phyloP scores from a whole-genome alignment of 2,113 vertebrate genomes.

The Leptobrachium ailaonicum region DNA sequence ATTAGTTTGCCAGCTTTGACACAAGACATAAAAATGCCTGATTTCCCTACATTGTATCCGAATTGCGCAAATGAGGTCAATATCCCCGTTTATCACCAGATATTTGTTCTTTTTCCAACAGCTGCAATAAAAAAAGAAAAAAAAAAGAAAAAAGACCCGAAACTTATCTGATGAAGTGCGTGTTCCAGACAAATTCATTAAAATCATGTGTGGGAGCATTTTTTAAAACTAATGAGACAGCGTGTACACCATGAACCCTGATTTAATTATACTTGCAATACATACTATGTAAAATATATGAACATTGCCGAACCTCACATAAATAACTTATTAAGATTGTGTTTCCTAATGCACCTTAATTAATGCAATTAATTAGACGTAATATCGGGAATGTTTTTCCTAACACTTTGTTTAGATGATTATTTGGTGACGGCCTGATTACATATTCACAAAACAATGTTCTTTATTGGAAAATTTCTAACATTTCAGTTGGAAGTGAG shows the following conservation, averaged over 20 bases:
- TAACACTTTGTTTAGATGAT: slow-evolving; percentile 40
- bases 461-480: slow-evolving; percentile 34
- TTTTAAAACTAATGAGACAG: slow-evolving; percentile 36
- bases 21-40: neutral
- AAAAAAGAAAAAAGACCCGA: neutral
- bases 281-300: slow-evolving; percentile 34
- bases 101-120: neutral
- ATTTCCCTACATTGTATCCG: neutral
- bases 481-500: neutral
- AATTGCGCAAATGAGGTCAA: slow-evolving; percentile 1
- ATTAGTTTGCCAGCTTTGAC: neutral
- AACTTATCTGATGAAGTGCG: neutral
- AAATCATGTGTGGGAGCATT: slow-evolving; percentile 25
- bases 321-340: slow-evolving; percentile 34
- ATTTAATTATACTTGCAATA: slow-evolving; percentile 34
- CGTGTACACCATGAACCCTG: slow-evolving; percentile 28
- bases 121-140: neutral
- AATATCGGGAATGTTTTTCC: slow-evolving; percentile 44
- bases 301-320: slow-evolving; percentile 19
- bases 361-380: slow-evolving; percentile 48
- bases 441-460: slow-evolving; percentile 44
- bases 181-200: slow-evolving; percentile 29
- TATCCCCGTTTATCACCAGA: neutral
- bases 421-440: slow-evolving; percentile 40
- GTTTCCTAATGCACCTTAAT: slow-evolving; percentile 42